Evolutionary conservation across 2,888 invertebrate species (phyloP).

Genomic region (Uropetala carovei): DNA sequence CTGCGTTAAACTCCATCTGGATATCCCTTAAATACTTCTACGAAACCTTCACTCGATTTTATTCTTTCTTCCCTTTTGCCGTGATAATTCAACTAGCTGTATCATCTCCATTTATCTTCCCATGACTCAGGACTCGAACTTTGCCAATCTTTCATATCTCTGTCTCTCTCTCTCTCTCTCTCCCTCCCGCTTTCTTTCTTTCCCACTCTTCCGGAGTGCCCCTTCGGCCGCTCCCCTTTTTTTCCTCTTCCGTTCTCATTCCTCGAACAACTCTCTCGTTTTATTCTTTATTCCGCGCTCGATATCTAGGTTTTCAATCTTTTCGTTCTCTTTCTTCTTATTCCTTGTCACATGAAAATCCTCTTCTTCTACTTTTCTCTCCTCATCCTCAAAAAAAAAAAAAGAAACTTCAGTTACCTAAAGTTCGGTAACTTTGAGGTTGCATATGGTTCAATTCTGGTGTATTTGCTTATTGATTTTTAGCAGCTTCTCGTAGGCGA

Average conservation of each 20-base stretch:
- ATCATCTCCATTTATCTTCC: neutral
- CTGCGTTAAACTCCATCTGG: neutral
- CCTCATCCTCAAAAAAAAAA: neutral
- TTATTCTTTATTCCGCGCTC: neutral
- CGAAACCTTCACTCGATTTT: neutral
- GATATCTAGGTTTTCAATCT: neutral
- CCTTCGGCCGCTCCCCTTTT: neutral
- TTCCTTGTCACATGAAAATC: neutral
- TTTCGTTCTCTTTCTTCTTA: neutral
- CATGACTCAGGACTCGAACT: neutral
- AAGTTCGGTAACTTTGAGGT: neutral
- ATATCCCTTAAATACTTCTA: neutral
- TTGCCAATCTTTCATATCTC: slow-evolving; percentile 6
- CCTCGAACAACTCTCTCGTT: neutral
- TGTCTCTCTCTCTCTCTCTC: neutral
- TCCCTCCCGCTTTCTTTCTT: neutral
- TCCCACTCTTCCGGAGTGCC: neutral
- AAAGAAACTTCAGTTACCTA: too few relatives aligned
- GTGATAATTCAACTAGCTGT: neutral
- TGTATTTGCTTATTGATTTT: too few relatives aligned
- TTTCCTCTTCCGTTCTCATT: neutral
- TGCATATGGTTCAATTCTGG: neutral
- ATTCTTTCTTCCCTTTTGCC: neutral
- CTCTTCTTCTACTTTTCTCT: neutral
- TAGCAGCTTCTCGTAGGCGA: too few relatives aligned